Conservation (phyloP, 2,113 vertebrate species). For the Ascaphus truei region DNA sequence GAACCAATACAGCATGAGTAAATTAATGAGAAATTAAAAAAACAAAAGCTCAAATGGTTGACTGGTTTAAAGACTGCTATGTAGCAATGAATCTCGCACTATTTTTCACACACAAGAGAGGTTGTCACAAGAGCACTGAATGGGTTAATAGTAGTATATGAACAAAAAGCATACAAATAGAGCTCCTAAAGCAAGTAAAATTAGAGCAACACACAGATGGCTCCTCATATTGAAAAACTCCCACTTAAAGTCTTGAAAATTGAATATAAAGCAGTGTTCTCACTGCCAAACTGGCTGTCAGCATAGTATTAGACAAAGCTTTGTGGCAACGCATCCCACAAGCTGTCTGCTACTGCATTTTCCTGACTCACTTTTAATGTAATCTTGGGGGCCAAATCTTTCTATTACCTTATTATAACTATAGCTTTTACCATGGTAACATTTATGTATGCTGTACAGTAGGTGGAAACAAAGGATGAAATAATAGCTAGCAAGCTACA, state of each 20-base stretch:
- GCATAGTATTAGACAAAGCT: background rate
- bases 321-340: background rate
- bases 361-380: background rate
- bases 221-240: background rate
- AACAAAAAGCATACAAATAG: too few relatives aligned
- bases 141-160: too few relatives aligned
- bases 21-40: too few relatives aligned
- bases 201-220: background rate
- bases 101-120: too few relatives aligned
- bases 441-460: background rate
- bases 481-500: background rate
- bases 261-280: background rate
- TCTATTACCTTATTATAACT: background rate
- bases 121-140: too few relatives aligned
- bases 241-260: background rate
- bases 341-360: background rate
- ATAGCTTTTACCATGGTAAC: conserved; percentile 19
- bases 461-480: background rate
- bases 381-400: background rate
- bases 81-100: too few relatives aligned
- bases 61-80: too few relatives aligned
- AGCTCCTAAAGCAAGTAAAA: too few relatives aligned
- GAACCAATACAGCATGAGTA: too few relatives aligned
- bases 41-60: too few relatives aligned
- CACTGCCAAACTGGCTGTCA: background rate